phyloP scores from a whole-genome alignment of 2,888 invertebrate species.

The Nebria brevicollis region DNA sequence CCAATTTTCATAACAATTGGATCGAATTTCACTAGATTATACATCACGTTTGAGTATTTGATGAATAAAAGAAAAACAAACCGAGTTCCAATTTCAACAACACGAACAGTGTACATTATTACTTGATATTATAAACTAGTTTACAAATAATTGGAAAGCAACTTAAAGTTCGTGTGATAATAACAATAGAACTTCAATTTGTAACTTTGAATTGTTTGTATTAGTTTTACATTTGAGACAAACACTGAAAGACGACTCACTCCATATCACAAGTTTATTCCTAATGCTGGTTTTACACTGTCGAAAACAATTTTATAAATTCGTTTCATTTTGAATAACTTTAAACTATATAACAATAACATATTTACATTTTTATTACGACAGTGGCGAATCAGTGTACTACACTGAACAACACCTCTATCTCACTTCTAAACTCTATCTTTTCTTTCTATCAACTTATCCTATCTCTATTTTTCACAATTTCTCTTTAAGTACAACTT shows the following conservation, averaged over 20 bases:
- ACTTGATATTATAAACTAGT: conserved; percentile 9
- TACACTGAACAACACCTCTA: neutral
- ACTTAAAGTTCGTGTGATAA: neutral
- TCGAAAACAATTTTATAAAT: neutral
- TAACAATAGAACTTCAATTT: neutral
- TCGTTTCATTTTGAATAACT: no score
- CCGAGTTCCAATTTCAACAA: conserved; percentile 11
- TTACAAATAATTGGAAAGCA: conserved; percentile 4
- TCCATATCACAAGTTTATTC: conserved; percentile 19
- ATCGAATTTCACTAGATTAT: conserved; percentile 28
- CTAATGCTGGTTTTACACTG: neutral
- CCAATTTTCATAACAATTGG: conserved; percentile 30
- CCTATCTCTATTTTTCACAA: neutral
- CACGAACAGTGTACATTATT: conserved; percentile 17
- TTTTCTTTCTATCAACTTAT: conserved; percentile 4
- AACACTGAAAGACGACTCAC: conserved; percentile 35
- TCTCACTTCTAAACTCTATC: conserved; percentile 17
- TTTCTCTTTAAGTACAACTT: neutral
- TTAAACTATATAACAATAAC: neutral
- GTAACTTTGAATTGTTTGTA: neutral
- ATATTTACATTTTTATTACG: neutral
- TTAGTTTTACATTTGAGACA: conserved; percentile 12
- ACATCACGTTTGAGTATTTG: neutral
- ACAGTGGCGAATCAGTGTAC: neutral
- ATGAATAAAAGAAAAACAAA: neutral